Base-by-base conservation (phyloP, 2,113 vertebrate species). In the Pseudopodoces humilis region DNA sequence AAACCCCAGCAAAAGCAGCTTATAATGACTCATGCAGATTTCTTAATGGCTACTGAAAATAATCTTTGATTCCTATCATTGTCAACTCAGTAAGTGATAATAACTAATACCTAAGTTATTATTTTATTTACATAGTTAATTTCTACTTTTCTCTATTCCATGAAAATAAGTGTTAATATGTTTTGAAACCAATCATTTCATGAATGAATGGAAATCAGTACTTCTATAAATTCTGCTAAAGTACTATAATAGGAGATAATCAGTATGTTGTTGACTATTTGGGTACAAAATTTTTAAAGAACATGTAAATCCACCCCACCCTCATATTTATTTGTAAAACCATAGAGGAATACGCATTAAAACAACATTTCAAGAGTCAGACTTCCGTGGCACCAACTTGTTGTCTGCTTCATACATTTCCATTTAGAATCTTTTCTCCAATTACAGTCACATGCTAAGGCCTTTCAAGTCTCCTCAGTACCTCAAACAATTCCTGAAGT, bases 91-190 rank as follows among this genome's bases (percentile, higher is more conserved):
- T 76, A 60, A 93, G 59, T 39, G 44, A 83, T 81, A 76, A 93
- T 70, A 94, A 74, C 79, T 65, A 93, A 90, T 64, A 95, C 30
- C 63, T 83, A 68, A 70, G 76, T 59, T 79, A 37, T 56, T 81
- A 91, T 74, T 77, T 86, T 95, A 71, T 90, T 95, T 83, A 86
- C 59, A 94, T 13, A 77, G 63, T 30, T 86, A 72, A 92, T 92
- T 70, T 47, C 74, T 49, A 59, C 27, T 84, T 97, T 92, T 70
- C 47, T 55, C 24, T 67, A 16, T 67, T 86, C 89, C 68, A 92
- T 49, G 69, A 88, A 83, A 88, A 17, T 53, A 85, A 75, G 37
- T n/a, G 43, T 77, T 92, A 50, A 18, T 58, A 55, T 55, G 70
- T 71, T 86, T 84, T 22, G 17, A 90, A 93, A 96, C 47, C 56